These are phyloP conservation scores for Thecophora atra DNA, from an alignment of 2,888 invertebrate genomes.

Conservation along the genomic window DNA sequence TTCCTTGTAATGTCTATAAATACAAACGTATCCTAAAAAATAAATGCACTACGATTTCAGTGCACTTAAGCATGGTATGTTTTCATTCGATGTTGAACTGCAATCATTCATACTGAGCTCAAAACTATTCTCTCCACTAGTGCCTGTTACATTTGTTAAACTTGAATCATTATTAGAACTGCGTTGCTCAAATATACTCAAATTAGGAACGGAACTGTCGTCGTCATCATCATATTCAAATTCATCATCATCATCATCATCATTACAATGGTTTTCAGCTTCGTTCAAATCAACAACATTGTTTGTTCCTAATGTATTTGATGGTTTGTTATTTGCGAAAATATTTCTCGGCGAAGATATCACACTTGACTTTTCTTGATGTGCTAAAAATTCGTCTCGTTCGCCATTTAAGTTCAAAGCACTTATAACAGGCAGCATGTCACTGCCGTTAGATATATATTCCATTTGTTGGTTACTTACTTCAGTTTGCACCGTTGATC, in stretches of 20 bases:
- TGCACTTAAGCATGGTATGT: constrained; percentile 40
- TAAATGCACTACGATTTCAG: constrained; percentile 37
- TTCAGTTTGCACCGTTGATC: constrained; percentile 24
- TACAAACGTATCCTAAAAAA: constrained; percentile 1
- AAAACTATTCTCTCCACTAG: constrained; percentile 64
- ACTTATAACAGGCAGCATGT: constrained; percentile 56
- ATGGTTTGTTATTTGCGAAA: too few species aligned
- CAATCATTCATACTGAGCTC: constrained; percentile 60
- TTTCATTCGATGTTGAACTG: constrained; percentile 46
- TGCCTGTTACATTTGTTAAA: constrained; percentile 63
- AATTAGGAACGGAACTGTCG: constrained; percentile 54
- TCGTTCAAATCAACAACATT: constrained; percentile 34
- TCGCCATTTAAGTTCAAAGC: constrained; percentile 54
- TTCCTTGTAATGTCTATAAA: neutral
- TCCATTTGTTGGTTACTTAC: neutral
- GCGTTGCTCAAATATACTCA: constrained; percentile 60
- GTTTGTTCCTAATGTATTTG: constrained; percentile 14
- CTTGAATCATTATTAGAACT: constrained; percentile 64
- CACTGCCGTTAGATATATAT: constrained; percentile 35
- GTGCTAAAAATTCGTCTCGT: constrained; percentile 27
- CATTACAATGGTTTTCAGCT: constrained; percentile 17
- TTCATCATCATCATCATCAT: constrained; percentile 45
- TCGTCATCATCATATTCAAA: constrained; percentile 46
- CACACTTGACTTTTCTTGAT: neutral
- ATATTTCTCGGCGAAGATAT: constrained; percentile 36